Evolutionary conservation across 2,113 vertebrate genomes (phyloP), one percentile per base, ranked within the genome.

Genomic region (Oxyura jamaicensis): DNA sequence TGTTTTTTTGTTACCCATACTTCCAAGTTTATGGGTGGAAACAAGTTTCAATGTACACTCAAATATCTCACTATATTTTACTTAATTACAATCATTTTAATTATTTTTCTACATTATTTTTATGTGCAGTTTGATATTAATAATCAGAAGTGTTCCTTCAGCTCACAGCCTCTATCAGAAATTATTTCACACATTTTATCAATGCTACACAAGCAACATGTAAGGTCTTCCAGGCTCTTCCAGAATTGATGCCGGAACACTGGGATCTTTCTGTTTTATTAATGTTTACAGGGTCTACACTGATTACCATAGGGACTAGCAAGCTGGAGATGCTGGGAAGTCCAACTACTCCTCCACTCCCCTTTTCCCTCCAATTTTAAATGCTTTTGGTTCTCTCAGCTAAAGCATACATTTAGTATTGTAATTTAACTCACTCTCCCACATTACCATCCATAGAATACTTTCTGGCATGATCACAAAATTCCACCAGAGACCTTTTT

Each of bases 381-480:
- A 92, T 75, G 82, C 15, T 44, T 46, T 75, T 58, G 44, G 1
- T 79, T 65, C 75, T 96, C 31, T 91, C 91, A 97, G 66, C 88
- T 95, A 96, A 96, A 96, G 46, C 58, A 83, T 83, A 66, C 33
- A 66, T 80, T 92, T 96, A 75, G 66, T 75, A 39, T 21, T 88
- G 19, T 91, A 97, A 94, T 91, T 95, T 93, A 93, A 94, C 89
- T 72, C 72, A 72, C 78, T 93, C 29, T 86, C 83, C 86, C 72
- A 75, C 80, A 69, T 86, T 95, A 85, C 72, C 56, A 86, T 92
- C 69, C 58, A 86, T 3, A 67, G 33, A 95, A 89, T 71, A 15
- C 59, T 82, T 84, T 88, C 67, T 84, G 63, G 82, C 75, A 88
- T 22, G 68, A 59, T 91, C 21, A 78, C 77, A 90, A 50, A 89